phyloP scores from a whole-genome alignment of 2,888 invertebrate genomes.

The Callosobruchus maculatus region DNA sequence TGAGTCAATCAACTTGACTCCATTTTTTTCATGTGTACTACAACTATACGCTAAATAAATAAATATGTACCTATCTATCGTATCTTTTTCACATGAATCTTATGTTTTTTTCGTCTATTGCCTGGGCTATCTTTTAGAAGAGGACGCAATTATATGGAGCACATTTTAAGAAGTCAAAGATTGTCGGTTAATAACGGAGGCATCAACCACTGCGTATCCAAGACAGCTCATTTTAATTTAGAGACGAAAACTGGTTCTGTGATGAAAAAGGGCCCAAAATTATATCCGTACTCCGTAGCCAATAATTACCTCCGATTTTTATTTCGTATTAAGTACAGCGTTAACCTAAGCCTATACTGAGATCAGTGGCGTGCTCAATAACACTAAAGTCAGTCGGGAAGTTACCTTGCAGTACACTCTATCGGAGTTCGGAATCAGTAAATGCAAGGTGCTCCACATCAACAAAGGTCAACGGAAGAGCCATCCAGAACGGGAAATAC shows the following conservation, averaged over 20 bases:
- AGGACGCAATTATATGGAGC: background rate
- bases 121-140: background rate
- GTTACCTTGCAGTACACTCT: too few relatives aligned
- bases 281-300: conserved; percentile 12
- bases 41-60: too few relatives aligned
- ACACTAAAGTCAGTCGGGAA: too few relatives aligned
- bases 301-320: conserved; percentile 19
- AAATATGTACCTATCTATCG: too few relatives aligned
- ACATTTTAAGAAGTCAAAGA: background rate
- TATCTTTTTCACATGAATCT: too few relatives aligned
- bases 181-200: background rate
- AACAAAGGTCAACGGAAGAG: too few relatives aligned
- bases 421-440: too few relatives aligned
- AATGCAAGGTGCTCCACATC: too few relatives aligned
- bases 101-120: too few relatives aligned
- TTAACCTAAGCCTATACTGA: conserved; percentile 8
- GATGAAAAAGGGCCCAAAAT: conserved; percentile 18
- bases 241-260: conserved; percentile 16
- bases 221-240: conserved; percentile 9
- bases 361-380: background rate
- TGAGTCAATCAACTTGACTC: too few relatives aligned
- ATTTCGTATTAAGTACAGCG: conserved; percentile 18
- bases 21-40: too few relatives aligned
- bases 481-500: too few relatives aligned
- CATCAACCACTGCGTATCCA: background rate